Evolutionary conservation across 2,888 invertebrate genomes (phyloP), one percentile per base, ranked within the genome.

Genomic region (Andrena chrysosceles): DNA sequence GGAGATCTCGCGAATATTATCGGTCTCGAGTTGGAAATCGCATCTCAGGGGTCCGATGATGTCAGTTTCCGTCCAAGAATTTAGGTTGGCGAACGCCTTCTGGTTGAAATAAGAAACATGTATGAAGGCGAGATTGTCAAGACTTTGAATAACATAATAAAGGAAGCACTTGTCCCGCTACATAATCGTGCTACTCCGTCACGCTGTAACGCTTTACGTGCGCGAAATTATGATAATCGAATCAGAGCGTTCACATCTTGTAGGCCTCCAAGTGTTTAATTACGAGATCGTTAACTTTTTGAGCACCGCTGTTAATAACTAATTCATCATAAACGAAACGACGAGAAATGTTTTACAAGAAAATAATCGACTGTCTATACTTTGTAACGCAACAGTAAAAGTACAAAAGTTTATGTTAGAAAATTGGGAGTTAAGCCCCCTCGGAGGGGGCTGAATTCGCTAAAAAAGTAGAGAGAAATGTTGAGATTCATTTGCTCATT

Each of bases 31-130:
- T 98, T 98, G 0, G 98, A 98, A 29, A 96, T 94, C 13, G 96
- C 95, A 93, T 98, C 97, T 98, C 97, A 0, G 98, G 97, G 98
- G 98, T 0, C 97, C 97, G 68, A 97, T 96, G 75, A 77, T 29
- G 31, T 89, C 88, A 42, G 13, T 23, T 42, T 67, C 60, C 49
- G 56, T 67, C 8, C 81, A 59, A 35, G 59, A 49, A 73, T 85
- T 69, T 13, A 78, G 72, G 69, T 85, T 88, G 77, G 69, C 2
- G 49, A 23, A 23, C 6, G 60, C 20, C 63, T 85, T 72, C 87
- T 87, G 29, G 4, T 16, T 67, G 60, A 29, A 70, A 60, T 72
- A 7, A 33, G 69, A 74, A 56, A 48, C 29, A 68, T 56, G 13
- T 48, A 71, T 60, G 26, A 31, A 79, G 2, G 26, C 0, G 8